phyloP scores from a whole-genome alignment of 2,888 invertebrate species.

The Papilio protenor region DNA sequence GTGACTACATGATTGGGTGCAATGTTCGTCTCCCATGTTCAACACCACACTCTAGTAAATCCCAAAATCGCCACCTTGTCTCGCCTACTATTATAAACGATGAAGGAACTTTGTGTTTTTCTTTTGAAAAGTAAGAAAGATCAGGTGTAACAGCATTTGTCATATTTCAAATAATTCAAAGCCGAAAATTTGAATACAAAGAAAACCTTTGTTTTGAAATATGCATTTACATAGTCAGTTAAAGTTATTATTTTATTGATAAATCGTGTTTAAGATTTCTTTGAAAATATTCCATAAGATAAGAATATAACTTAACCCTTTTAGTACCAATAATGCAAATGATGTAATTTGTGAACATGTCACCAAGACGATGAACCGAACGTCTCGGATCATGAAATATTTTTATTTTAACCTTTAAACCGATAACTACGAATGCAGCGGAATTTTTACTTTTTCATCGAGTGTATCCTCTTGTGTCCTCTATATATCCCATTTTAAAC shows the following conservation, averaged over 20 bases:
- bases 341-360: conserved; percentile 12
- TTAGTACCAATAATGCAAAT: neutral
- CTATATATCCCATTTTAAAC: no score
- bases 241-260: conserved; percentile 8
- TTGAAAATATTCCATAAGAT: conserved; percentile 7
- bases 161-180: neutral
- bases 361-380: conserved; percentile 12
- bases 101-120: no score
- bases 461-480: no score
- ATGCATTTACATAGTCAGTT: conserved; percentile 11
- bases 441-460: no score
- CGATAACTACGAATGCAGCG: no score
- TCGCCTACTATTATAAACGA: no score
- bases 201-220: conserved; percentile 5
- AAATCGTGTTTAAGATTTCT: neutral
- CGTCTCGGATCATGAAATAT: neutral
- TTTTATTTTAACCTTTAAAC: neutral
- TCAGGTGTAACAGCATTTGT: neutral
- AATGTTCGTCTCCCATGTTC: no score
- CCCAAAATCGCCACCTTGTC: no score
- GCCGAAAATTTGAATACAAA: conserved; percentile 12
- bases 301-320: conserved; percentile 16
- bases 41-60: no score
- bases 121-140: neutral
- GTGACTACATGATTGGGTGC: no score